Evolutionary conservation across 2,113 vertebrate genomes (phyloP), one percentile per base, ranked within the genome.

Genomic region (Anseranas semipalmata): DNA sequence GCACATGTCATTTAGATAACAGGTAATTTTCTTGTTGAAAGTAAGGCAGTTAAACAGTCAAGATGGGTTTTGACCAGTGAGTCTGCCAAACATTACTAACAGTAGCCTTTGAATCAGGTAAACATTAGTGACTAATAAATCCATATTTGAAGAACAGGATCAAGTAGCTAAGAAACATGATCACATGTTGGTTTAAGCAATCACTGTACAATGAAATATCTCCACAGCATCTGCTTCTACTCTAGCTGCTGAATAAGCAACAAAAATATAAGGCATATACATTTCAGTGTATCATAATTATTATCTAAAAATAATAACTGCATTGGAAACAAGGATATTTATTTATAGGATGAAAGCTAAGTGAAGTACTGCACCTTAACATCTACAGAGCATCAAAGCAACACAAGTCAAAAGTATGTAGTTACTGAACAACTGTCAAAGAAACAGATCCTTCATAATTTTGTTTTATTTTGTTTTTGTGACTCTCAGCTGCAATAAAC

Each of bases 151-250:
- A 91, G 92, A 93, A 91, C 86, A 94, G 91, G 91, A 95, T 79
- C 74, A 94, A 95, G 91, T 88, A 95, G 70, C 90, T 91, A 66
- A 74, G 96, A 96, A 96, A 96, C 66, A 73, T 25, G 73, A 96
- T 87, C 90, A 59, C 35, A 70, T 33, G 59, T 50, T 79, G 62
- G 77, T 86, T 95, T 77, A 82, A 91, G 71, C 37, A 87, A 87
- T 59, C 50, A 62, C 71, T 85, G 91, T 30, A 87, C 32, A 87
- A 73, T 27, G 16, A 75, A 79, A 46, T 56, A 56, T 41, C 46
- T 50, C n/a, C 0, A 0, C 67, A 87, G 53, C 30, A 88, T 74
- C 60, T 88, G 46, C 90, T 94, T 91, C 55, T 80, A 28, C 59
- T 90, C 78, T 68, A 89, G 65, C 73, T 89, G 58, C 32, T 84